Percentiles rank a stretch among this genome's conserved stretches.
Evolutionary conservation across 1,140 invertebrate species (phyloP).

Genomic region (Physella acuta): DNA sequence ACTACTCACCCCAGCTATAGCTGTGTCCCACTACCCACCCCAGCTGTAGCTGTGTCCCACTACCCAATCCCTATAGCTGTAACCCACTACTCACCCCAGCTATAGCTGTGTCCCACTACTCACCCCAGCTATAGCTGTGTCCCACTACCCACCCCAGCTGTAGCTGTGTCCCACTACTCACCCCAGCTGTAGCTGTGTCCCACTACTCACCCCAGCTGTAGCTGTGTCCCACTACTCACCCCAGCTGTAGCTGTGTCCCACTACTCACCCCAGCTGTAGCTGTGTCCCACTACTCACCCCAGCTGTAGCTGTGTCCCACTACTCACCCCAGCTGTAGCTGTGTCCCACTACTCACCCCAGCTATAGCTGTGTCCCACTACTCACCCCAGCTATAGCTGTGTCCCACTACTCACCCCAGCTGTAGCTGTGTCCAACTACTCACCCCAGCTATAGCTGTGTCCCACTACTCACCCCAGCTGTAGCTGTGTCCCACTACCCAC

Average conservation of each 20-base stretch:
- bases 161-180: slow-evolving; percentile 79
- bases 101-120: slow-evolving; percentile 79
- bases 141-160: slow-evolving; percentile 83
- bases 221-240: slow-evolving; percentile 78
- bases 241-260: slow-evolving; percentile 90
- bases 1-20: slow-evolving; percentile 83
- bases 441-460: slow-evolving; percentile 91
- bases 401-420: slow-evolving; percentile 81
- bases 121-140: slow-evolving; percentile 89
- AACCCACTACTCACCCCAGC: slow-evolving; percentile 81
- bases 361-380: slow-evolving; percentile 82
- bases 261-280: slow-evolving; percentile 85
- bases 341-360: slow-evolving; percentile 79
- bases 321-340: slow-evolving; percentile 88
- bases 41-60: slow-evolving; percentile 88
- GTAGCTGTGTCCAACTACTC: slow-evolving; percentile 82
- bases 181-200: slow-evolving; percentile 89
- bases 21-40: slow-evolving; percentile 79
- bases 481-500: slow-evolving; percentile 78
- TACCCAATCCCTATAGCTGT: slow-evolving; percentile 93
- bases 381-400: slow-evolving; percentile 87
- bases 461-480: slow-evolving; percentile 82
- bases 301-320: slow-evolving; percentile 83
- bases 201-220: slow-evolving; percentile 82
- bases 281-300: slow-evolving; percentile 79